phyloP scores from a whole-genome alignment of 2,797 vertebrate genomes.

The Salmo trutta region DNA sequence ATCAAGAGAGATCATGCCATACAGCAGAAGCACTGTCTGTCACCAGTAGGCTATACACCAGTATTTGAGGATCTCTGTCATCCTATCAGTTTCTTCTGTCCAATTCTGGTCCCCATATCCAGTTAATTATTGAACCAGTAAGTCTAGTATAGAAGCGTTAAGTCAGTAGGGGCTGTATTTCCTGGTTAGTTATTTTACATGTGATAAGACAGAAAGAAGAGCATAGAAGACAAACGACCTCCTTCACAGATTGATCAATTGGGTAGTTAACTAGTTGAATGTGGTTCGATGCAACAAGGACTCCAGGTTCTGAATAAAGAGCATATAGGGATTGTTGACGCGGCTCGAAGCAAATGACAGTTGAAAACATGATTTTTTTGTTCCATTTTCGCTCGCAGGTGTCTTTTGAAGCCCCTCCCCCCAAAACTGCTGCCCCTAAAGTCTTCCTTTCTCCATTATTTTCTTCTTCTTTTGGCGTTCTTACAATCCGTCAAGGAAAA shows the following conservation, averaged over 20 bases:
- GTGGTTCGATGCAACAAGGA: slow-evolving; percentile 56
- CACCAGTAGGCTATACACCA: background rate
- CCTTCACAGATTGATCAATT: slow-evolving; percentile 27
- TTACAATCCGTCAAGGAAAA: slow-evolving; percentile 26
- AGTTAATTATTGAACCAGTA: background rate
- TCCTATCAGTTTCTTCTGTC: background rate
- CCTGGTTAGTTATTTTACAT: slow-evolving; percentile 1
- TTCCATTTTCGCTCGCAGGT: background rate
- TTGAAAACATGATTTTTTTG: background rate
- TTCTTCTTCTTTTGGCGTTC: slow-evolving; percentile 15
- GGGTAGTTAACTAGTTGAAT: slow-evolving; percentile 27
- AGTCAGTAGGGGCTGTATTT: background rate
- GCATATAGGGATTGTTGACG: slow-evolving; percentile 30
- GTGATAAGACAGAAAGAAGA: background rate
- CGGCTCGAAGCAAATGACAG: slow-evolving; percentile 11
- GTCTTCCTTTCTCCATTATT: slow-evolving; percentile 1
- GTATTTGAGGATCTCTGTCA: background rate
- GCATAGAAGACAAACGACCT: background rate
- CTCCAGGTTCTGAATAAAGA: slow-evolving; percentile 43
- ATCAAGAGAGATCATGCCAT: background rate
- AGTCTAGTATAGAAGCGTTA: background rate
- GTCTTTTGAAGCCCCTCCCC: slow-evolving; percentile 2
- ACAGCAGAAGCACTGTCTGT: background rate
- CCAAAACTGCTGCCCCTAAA: slow-evolving; percentile 3
- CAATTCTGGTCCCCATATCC: background rate